Base-by-base conservation (phyloP, 2,113 vertebrate genomes). In the Chelonoidis abingdonii region DNA sequence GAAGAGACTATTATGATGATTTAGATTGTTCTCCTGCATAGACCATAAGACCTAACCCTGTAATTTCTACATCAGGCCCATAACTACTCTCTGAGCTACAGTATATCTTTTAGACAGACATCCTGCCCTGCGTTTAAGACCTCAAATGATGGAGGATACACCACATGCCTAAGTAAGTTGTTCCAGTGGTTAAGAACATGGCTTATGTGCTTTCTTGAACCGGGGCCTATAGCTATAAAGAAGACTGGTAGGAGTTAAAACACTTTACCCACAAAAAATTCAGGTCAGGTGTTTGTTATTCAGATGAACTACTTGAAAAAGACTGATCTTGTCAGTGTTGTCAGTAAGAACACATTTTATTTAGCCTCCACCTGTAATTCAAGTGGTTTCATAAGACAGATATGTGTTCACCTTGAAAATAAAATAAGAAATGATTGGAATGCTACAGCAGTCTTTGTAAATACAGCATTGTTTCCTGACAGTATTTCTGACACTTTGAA, bases 331-430 rank as follows among this genome's bases (percentile, higher is more conserved):
- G 8, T 38, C 52, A 53, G 2, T 53, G 21, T 53, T 57, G 17
- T 24, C 24, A 83, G 11, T 78, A 35, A 72, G 17, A 54, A 44
- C 19, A 21, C 11, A 53, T 78, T 5, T 79, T 81, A 80, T n/a
- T 57, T 87, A 91, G 84, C 35, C 47, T 80, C 25, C 5, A 62
- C 29, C 5, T 83, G 5, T 27, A 86, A 94, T 82, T 44, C 19
- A 84, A 91, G 16, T n/a, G 29, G 38, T 89, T 95, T 92, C 14
- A 50, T 78, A 79, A 82, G 5, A 65, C 14, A 72, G 2, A 21
- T 79, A 72, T 2, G 1, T 75, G 2, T 69, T 92, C 24, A 91
- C 41, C 24, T 91, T 92, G 44, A 86, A 97, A 97, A 89, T 56
- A 78, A 94, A 92, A 49, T 27, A n/a, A 24, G 22, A 88, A 92